Evolutionary conservation across 2,797 vertebrate species (phyloP).

Genomic region (Microhierax caerulescens): DNA sequence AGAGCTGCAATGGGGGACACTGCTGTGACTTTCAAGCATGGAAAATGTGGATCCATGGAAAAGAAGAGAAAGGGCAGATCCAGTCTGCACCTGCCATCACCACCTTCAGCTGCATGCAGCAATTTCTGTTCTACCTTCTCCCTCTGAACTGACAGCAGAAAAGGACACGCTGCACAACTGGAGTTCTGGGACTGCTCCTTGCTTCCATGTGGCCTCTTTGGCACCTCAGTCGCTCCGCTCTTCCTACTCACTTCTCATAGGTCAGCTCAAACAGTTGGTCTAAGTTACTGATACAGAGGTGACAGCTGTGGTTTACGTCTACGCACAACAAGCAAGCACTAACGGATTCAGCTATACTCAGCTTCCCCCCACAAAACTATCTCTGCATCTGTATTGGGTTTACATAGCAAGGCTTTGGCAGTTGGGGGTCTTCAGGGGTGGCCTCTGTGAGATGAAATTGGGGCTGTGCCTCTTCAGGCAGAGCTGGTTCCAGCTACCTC

Average conservation of each 20-base stretch:
- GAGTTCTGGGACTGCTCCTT: background rate
- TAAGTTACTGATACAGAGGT: background rate
- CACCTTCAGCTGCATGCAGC: background rate
- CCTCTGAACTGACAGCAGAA: background rate
- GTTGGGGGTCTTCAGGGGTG: background rate
- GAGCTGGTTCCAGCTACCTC: too few relatives aligned
- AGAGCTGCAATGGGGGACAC: background rate
- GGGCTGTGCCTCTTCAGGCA: too few relatives aligned
- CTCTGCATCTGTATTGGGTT: background rate
- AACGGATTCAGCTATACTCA: background rate
- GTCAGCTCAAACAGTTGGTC: background rate
- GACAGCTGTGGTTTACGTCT: background rate
- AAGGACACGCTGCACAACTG: background rate
- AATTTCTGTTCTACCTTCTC: background rate
- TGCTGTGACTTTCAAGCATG: background rate
- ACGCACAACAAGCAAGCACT: background rate
- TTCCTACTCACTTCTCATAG: background rate
- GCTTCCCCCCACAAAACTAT: background rate
- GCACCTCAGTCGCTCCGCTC: too few relatives aligned
- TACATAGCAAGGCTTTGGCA: background rate
- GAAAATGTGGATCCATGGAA: background rate
- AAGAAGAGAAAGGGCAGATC: background rate
- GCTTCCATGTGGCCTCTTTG: background rate
- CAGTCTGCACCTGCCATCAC: background rate
- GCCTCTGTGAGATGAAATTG: too few relatives aligned